Percentiles rank a stretch among this genome's conserved stretches.
Evolutionary conservation across 2,888 invertebrate genomes (phyloP).

Genomic region (Conops quadrifasciatus): DNA sequence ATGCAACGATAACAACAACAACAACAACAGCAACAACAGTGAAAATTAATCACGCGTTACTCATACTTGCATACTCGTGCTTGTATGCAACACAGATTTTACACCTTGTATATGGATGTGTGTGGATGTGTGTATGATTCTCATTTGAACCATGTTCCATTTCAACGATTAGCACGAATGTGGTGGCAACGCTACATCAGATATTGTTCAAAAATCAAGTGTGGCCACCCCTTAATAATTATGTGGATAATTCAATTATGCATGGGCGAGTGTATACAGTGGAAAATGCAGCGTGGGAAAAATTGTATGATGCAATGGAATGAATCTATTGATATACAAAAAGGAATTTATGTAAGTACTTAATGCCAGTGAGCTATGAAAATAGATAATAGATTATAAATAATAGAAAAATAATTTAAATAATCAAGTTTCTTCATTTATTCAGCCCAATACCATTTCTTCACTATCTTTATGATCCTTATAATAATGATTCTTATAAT

Average conservation of each 20-base stretch:
- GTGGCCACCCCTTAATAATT: constrained; percentile 13
- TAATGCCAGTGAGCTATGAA: too few relatives aligned
- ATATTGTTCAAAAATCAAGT: not conserved
- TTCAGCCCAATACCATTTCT: too few relatives aligned
- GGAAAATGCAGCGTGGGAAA: constrained; percentile 1
- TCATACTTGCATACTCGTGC: not conserved
- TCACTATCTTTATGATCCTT: too few relatives aligned
- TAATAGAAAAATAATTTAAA: too few relatives aligned
- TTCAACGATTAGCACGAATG: constrained; percentile 20
- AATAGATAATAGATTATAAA: too few relatives aligned
- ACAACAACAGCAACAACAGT: not conserved
- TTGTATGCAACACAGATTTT: not conserved
- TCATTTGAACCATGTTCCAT: constrained; percentile 24
- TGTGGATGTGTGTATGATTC: not conserved
- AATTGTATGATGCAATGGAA: not conserved
- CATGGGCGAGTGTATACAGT: not conserved
- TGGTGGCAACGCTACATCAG: not conserved
- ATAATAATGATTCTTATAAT: too few relatives aligned
- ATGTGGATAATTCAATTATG: too few relatives aligned
- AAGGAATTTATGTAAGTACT: too few relatives aligned
- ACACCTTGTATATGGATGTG: too few relatives aligned
- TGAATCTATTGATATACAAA: too few relatives aligned
- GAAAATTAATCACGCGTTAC: constrained; percentile 28
- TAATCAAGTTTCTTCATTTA: too few relatives aligned
- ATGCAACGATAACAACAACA: constrained; percentile 1